A percentile compares a stretch with the other conserved stretches of the same genome.
Conservation (phyloP, 2,113 vertebrate genomes). For the Vicugna pacos region DNA sequence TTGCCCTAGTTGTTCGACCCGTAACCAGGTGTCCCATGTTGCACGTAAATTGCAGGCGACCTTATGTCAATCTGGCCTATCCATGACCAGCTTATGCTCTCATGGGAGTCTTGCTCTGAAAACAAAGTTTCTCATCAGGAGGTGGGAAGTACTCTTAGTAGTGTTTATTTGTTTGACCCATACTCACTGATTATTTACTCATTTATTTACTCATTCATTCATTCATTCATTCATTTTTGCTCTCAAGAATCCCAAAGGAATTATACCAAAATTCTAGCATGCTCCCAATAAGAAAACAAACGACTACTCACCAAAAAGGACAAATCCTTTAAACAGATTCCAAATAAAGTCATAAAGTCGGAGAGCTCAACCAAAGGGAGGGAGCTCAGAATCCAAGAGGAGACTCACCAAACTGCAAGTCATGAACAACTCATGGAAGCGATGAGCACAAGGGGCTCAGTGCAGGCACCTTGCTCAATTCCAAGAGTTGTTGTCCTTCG, state of each 20-base stretch:
- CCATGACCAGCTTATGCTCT: neutral
- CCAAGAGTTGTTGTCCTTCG: neutral
- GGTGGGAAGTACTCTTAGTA: neutral
- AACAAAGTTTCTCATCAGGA: neutral
- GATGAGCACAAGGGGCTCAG: neutral
- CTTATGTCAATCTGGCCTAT: neutral
- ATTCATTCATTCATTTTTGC: neutral
- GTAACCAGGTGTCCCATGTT: neutral
- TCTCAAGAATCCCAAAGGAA: neutral
- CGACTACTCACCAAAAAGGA: neutral
- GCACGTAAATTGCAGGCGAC: neutral
- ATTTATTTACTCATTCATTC: neutral
- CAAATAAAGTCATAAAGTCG: neutral
- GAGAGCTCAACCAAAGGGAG: neutral
- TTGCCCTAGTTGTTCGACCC: neutral
- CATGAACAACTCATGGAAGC: neutral
- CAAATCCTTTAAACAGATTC: neutral
- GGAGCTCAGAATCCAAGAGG: neutral
- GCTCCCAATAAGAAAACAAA: neutral
- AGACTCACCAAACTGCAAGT: neutral
- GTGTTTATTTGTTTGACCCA: neutral
- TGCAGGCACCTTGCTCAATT: neutral
- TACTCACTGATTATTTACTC: neutral
- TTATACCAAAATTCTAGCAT: neutral
- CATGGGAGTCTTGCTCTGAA: neutral